Evolutionary conservation across 2,797 vertebrate species (phyloP).

Genomic region (Helicolenus hilgendorfi): DNA sequence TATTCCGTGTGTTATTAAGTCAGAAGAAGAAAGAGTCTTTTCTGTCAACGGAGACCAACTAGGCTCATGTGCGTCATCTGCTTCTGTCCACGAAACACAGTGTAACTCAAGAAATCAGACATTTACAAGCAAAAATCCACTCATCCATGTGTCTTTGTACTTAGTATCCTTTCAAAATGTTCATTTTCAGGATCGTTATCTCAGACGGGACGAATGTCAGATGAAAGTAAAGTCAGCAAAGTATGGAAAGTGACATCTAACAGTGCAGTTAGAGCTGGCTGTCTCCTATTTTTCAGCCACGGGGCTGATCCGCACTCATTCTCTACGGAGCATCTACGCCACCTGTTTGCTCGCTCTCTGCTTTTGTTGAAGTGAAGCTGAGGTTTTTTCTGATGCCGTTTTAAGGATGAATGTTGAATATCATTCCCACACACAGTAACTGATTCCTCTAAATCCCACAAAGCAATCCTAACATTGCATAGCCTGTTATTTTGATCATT

Average conservation of each 20-base stretch:
- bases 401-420: slow-evolving; percentile 12
- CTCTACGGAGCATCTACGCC: not conserved
- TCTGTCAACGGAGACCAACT: not conserved
- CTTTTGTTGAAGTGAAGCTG: not conserved
- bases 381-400: slow-evolving; percentile 1
- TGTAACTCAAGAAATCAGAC: not conserved
- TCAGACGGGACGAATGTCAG: not conserved
- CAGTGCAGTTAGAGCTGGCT: slow-evolving; percentile 1
- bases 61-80: not conserved
- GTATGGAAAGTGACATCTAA: slow-evolving; percentile 16
- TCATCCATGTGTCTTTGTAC: not conserved
- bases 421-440: not conserved
- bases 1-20: not conserved
- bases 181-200: slow-evolving; percentile 6
- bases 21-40: not conserved
- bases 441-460: not conserved
- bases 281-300: slow-evolving; percentile 17
- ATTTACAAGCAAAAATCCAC: not conserved
- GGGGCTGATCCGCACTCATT: not conserved
- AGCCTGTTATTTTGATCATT: not conserved
- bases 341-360: slow-evolving; percentile 4
- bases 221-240: slow-evolving; percentile 30
- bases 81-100: not conserved
- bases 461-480: not conserved
- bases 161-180: not conserved